These are phyloP conservation scores for Parazoanthus atlanticus DNA, from an alignment of 92 coral and sea anemone genomes.

Conservation along the genomic window DNA sequence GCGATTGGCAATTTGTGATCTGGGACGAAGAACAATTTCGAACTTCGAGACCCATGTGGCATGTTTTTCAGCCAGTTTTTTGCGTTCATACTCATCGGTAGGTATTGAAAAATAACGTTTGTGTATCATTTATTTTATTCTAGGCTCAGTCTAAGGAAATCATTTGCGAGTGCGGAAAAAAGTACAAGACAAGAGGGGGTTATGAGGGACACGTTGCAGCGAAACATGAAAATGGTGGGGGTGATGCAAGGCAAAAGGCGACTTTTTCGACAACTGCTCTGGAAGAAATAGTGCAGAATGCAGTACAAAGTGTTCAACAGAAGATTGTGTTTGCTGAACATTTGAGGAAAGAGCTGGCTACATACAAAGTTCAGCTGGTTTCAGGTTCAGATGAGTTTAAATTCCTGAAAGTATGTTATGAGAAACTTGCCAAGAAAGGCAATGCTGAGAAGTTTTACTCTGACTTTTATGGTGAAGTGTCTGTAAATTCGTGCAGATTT, in stretches of 20 bases:
- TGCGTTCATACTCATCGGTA: constrained; percentile 26
- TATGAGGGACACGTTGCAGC: constrained; percentile 57
- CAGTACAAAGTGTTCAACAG: background rate
- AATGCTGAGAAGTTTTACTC: constrained; percentile 67
- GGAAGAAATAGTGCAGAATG: constrained; percentile 32
- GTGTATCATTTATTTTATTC: constrained; percentile 31
- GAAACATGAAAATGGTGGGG: constrained; percentile 54
- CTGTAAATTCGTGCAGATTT: constrained; percentile 44
- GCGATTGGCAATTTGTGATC: background rate
- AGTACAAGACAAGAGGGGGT: constrained; percentile 57
- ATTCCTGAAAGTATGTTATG: constrained; percentile 50
- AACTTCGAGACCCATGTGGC: constrained; percentile 22
- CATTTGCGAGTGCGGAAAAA: constrained; percentile 52
- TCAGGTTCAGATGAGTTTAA: constrained; percentile 56
- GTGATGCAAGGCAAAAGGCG: constrained; percentile 40
- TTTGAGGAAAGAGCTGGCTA: constrained; percentile 45
- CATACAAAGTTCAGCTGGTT: constrained; percentile 29
- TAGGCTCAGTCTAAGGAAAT: constrained; percentile 50
- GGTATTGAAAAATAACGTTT: constrained; percentile 39
- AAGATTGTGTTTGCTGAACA: constrained; percentile 22
- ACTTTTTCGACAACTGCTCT: constrained; percentile 24
- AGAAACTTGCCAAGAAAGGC: constrained; percentile 47
- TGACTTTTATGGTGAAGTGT: constrained; percentile 56
- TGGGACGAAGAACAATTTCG: constrained; percentile 17
- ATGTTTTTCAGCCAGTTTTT: constrained; percentile 21